These are phyloP conservation scores for Willisornis vidua DNA, from an alignment of 2,113 vertebrate species.

Conservation along the genomic window DNA sequence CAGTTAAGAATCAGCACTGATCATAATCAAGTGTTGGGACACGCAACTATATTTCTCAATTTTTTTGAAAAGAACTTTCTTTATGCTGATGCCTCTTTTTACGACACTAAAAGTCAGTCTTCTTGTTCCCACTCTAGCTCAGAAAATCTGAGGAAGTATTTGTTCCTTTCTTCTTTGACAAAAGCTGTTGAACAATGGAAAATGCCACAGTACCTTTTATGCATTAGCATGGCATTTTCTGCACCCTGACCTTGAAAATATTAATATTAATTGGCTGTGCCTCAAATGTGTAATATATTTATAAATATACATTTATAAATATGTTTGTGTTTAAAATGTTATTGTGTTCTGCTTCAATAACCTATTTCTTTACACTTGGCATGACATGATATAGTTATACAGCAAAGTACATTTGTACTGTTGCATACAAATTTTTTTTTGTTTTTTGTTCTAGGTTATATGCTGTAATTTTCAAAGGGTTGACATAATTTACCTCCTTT, in stretches of 20 bases:
- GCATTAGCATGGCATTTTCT: not conserved
- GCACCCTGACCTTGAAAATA: not conserved
- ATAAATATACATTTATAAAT: not conserved
- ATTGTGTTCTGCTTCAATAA: not conserved
- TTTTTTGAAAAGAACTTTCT: not conserved
- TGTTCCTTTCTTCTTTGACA: not conserved
- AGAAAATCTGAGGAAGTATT: not conserved
- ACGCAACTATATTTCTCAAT: not conserved
- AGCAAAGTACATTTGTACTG: not conserved
- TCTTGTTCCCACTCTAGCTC: not conserved
- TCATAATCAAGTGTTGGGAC: not conserved
- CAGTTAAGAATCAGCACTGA: not conserved
- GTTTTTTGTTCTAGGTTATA: not conserved
- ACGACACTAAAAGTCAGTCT: not conserved
- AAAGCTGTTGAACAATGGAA: not conserved
- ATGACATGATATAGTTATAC: not conserved
- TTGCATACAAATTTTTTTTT: not conserved
- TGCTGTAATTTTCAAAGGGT: not conserved
- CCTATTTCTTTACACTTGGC: not conserved
- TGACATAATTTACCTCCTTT: conserved; percentile 14
- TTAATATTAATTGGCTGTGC: not conserved
- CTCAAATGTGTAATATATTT: not conserved
- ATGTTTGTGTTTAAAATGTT: not conserved
- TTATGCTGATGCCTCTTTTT: not conserved
- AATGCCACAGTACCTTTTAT: not conserved